phyloP scores from a whole-genome alignment of 2,797 vertebrate genomes.

The Gymnocypris eckloni region DNA sequence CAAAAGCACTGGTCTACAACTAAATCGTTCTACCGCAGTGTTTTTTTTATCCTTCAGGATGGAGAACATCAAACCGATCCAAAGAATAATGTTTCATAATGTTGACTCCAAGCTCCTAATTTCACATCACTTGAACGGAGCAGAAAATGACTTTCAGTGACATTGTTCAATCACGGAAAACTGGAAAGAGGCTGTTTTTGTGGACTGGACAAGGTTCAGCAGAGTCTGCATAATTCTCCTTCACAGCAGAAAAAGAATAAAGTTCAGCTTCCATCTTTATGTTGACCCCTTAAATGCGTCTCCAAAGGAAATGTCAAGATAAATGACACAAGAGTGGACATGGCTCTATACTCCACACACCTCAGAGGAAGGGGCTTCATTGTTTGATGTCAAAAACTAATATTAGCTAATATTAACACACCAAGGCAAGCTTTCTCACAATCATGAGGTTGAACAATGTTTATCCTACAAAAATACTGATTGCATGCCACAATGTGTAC shows the following conservation, averaged over 20 bases:
- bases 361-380: conserved; percentile 53
- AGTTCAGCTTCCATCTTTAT: conserved; percentile 7
- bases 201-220: neutral
- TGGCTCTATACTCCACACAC: conserved; percentile 54
- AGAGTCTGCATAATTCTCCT: conserved; percentile 30
- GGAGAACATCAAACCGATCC: conserved; percentile 22
- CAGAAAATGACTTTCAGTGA: neutral
- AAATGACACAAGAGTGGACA: conserved; percentile 6
- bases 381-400: conserved; percentile 9
- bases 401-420: conserved; percentile 38
- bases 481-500: conserved; percentile 54
- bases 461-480: conserved; percentile 63
- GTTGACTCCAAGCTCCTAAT: neutral
- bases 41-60: neutral
- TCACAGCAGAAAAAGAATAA: conserved; percentile 11
- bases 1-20: conserved; percentile 32
- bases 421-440: conserved; percentile 47
- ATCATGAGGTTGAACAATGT: conserved; percentile 31
- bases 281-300: neutral
- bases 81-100: conserved; percentile 13
- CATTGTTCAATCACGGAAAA: conserved; percentile 12
- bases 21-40: neutral
- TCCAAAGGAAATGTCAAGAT: conserved; percentile 37
- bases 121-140: conserved; percentile 2
- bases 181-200: conserved; percentile 10